These are phyloP conservation scores for Halocynthia roretzi DNA, from an alignment of 23 tunicate species.

Conservation along the genomic window DNA sequence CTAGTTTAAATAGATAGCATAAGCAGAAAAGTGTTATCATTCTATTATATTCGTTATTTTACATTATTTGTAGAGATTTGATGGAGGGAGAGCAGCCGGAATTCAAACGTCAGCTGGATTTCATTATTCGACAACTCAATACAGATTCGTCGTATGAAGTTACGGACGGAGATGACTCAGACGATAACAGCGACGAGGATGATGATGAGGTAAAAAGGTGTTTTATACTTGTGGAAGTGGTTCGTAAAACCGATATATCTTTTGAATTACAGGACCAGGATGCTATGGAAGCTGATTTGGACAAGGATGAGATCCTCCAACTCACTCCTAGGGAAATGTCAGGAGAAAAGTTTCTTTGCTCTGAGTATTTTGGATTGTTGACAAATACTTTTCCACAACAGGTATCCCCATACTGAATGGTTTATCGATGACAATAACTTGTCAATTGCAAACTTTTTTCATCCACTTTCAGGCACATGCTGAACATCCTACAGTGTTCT, in stretches of 20 bases:
- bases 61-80: constrained; percentile 35
- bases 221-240: no score
- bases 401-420: background rate
- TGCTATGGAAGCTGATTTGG: constrained; percentile 93
- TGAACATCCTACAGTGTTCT: constrained; percentile 14
- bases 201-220: constrained; percentile 73
- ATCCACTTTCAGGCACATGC: background rate
- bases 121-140: constrained; percentile 88
- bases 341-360: constrained; percentile 72
- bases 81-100: constrained; percentile 91
- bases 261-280: constrained; percentile 70
- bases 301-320: constrained; percentile 74
- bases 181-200: constrained; percentile 85
- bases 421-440: background rate
- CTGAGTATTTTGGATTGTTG: constrained; percentile 71
- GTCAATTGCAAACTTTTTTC: background rate
- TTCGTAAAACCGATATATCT: no score
- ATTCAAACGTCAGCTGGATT: constrained; percentile 80
- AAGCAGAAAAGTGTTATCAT: background rate
- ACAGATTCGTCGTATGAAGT: constrained; percentile 22
- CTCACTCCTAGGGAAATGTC: constrained; percentile 59
- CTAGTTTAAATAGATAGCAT: background rate
- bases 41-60: no score
- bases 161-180: constrained; percentile 25
- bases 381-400: constrained; percentile 23